These are phyloP conservation scores for Latrodectus hesperus DNA, from an alignment of 2,888 invertebrate species.

Conservation along the genomic window DNA sequence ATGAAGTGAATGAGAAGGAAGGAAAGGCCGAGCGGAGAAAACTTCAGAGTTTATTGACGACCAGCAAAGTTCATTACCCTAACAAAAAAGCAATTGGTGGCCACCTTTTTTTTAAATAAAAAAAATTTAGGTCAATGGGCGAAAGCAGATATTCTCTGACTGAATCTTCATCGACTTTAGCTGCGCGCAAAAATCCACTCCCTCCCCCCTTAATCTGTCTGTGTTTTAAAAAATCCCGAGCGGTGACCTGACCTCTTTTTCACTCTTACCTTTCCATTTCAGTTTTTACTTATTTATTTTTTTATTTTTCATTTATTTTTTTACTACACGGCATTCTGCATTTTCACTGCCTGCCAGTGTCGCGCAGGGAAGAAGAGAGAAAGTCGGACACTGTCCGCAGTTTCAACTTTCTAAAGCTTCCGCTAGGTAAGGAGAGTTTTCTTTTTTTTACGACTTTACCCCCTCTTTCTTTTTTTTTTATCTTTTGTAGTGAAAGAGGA, in stretches of 20 bases:
- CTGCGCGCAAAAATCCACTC: background rate
- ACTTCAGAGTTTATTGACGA: slow-evolving; percentile 57
- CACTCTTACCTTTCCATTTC: slow-evolving; percentile 52
- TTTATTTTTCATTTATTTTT: slow-evolving; percentile 16
- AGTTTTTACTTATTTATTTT: slow-evolving; percentile 19
- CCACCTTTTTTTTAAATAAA: slow-evolving; percentile 41
- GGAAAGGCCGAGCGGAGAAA: slow-evolving; percentile 21
- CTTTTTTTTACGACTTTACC: background rate
- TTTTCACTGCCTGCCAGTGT: slow-evolving; percentile 41
- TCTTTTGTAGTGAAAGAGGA: slow-evolving; percentile 16
- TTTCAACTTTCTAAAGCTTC: slow-evolving; percentile 56
- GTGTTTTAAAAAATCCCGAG: slow-evolving; percentile 18
- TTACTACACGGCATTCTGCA: slow-evolving; percentile 19
- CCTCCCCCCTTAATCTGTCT: slow-evolving; percentile 5
- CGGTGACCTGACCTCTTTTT: slow-evolving; percentile 66
- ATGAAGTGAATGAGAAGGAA: background rate
- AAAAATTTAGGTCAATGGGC: slow-evolving; percentile 63
- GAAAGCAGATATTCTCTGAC: slow-evolving; percentile 58
- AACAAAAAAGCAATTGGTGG: slow-evolving; percentile 40
- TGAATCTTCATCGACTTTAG: slow-evolving; percentile 25
- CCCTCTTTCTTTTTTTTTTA: background rate
- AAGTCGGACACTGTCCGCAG: slow-evolving; percentile 64
- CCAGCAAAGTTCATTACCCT: slow-evolving; percentile 49
- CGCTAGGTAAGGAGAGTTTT: slow-evolving; percentile 27
- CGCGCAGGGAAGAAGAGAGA: slow-evolving; percentile 33